Conservation (phyloP, 2,113 vertebrate species). For the Ophthalmotilapia sp. region DNA sequence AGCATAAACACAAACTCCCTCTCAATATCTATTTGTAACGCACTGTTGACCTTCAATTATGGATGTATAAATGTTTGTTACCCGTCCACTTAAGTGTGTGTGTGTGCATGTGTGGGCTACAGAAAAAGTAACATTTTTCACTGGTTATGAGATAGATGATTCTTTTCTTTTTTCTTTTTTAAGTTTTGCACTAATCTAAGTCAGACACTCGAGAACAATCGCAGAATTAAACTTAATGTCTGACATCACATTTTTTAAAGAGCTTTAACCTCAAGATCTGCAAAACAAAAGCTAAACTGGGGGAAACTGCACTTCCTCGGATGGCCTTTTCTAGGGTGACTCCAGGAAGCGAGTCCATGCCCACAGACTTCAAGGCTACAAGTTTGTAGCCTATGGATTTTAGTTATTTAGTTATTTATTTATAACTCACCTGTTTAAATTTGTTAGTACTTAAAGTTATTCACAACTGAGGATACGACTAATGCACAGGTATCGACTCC, state of each 20-base stretch:
- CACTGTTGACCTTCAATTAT: constrained; percentile 68
- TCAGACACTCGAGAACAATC: not conserved
- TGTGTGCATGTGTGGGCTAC: not conserved
- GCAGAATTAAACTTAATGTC: not conserved
- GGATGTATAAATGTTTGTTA: constrained; percentile 62
- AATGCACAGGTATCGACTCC: not conserved
- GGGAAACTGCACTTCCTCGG: not conserved
- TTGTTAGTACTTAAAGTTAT: not conserved
- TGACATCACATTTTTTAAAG: not conserved
- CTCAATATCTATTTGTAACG: constrained; percentile 64
- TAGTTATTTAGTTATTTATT: not conserved
- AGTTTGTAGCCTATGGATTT: not conserved
- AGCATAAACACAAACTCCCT: constrained; percentile 72
- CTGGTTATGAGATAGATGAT: not conserved
- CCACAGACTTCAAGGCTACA: not conserved
- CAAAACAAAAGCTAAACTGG: not conserved
- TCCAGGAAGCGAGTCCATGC: not conserved
- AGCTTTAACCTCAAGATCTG: not conserved
- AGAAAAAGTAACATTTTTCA: not conserved
- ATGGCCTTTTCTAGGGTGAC: not conserved
- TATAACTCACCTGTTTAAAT: not conserved
- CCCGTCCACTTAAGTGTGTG: constrained; percentile 33
- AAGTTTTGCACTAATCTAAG: not conserved
- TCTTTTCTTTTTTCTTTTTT: not conserved
- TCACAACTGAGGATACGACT: not conserved